Percentiles rank a stretch among this genome's conserved stretches.
Conservation (phyloP, 2,888 invertebrate species). For the Sarcophaga rosellei region DNA sequence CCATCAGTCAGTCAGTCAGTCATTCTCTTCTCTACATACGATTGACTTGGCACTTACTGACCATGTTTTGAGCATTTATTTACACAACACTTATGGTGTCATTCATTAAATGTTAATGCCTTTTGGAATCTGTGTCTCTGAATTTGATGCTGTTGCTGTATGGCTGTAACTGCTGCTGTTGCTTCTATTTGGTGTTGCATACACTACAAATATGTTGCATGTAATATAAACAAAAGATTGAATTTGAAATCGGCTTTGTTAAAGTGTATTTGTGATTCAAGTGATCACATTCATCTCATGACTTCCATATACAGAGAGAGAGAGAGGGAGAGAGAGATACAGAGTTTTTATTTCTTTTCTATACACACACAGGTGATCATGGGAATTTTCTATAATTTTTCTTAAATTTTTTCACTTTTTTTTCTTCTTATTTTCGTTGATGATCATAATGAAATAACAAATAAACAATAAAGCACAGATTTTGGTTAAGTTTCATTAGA, state of each 20-base stretch:
- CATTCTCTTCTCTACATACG: slow-evolving; percentile 9
- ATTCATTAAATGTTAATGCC: slow-evolving; percentile 60
- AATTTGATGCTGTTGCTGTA: not conserved
- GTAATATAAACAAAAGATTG: not conserved
- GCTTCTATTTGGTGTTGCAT: not conserved
- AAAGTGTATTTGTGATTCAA: slow-evolving; percentile 25
- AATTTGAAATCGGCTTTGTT: slow-evolving; percentile 54
- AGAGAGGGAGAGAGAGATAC: too few species aligned
- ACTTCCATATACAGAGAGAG: not conserved
- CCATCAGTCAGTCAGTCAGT: slow-evolving; percentile 7
- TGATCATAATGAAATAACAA: slow-evolving; percentile 40
- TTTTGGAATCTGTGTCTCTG: slow-evolving; percentile 11
- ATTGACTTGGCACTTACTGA: slow-evolving; percentile 32
- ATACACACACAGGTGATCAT: slow-evolving; percentile 63
- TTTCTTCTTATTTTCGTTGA: slow-evolving; percentile 17
- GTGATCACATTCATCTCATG: not conserved
- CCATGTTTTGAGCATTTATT: slow-evolving; percentile 51
- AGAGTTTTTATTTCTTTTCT: not conserved
- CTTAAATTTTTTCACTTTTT: slow-evolving; percentile 31
- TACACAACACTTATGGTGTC: slow-evolving; percentile 67
- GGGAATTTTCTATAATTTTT: slow-evolving; percentile 43
- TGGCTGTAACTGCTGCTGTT: slow-evolving; percentile 23
- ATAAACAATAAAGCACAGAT: slow-evolving; percentile 44
- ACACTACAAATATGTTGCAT: slow-evolving; percentile 34
- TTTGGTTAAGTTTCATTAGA: slow-evolving; percentile 40